These are phyloP conservation scores for Podarcis lilfordi DNA, from an alignment of 2,797 vertebrate genomes.

Conservation along the genomic window DNA sequence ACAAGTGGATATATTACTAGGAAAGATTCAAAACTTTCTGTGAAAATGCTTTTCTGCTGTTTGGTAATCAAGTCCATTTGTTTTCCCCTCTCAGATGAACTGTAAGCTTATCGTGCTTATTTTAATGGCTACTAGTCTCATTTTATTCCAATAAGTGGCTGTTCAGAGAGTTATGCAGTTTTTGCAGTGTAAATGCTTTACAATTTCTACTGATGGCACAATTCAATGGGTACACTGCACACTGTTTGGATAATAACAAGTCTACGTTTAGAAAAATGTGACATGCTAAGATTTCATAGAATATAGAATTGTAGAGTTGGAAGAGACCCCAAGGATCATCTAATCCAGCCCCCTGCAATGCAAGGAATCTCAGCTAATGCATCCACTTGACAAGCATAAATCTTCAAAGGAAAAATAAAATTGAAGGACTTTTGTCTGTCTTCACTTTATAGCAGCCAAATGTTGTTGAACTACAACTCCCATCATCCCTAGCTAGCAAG, in stretches of 20 bases:
- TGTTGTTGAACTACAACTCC: too few species aligned
- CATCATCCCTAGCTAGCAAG: too few species aligned
- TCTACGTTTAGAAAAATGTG: neutral
- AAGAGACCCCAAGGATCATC: too few species aligned
- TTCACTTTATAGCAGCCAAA: neutral
- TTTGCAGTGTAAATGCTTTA: constrained; percentile 28
- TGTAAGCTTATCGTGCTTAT: neutral
- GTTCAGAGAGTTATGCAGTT: constrained; percentile 8
- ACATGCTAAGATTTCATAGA: neutral
- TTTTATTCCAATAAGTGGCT: constrained; percentile 17
- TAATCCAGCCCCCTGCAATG: too few species aligned
- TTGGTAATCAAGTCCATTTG: constrained; percentile 4
- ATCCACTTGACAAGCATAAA: neutral
- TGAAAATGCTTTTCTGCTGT: neutral
- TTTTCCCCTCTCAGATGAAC: constrained; percentile 11
- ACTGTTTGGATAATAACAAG: constrained; percentile 5
- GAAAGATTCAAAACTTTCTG: neutral
- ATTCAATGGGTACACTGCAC: neutral
- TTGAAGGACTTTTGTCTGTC: neutral
- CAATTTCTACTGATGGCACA: constrained; percentile 9
- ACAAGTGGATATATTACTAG: neutral
- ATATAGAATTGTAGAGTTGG: too few species aligned
- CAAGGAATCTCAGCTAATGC: too few species aligned
- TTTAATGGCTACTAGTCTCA: neutral
- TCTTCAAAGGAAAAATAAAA: neutral